Evolutionary conservation across 92 coral and sea anemone species (phyloP).

Genomic region (Epizoanthus ramosus): DNA sequence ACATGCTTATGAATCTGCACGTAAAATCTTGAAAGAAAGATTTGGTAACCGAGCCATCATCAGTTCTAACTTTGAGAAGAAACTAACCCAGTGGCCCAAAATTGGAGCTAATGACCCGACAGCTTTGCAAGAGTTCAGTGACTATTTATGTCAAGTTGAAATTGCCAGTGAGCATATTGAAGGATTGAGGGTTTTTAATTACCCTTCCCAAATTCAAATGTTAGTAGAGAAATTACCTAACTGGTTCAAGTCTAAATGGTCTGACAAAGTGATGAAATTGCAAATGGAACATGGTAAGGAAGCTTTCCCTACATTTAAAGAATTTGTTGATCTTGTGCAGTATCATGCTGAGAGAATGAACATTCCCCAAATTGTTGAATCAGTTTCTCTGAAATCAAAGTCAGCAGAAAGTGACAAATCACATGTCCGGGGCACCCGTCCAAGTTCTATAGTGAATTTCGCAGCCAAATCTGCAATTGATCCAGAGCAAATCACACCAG

Average conservation of each 20-base stretch:
- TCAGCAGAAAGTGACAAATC: too few species aligned
- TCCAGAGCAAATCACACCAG: too few species aligned
- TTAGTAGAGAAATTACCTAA: slow-evolving; percentile 33
- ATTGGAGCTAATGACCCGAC: slow-evolving; percentile 46
- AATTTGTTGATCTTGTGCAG: slow-evolving; percentile 34
- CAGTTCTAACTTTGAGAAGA: slow-evolving; percentile 59
- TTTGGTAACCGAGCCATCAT: slow-evolving; percentile 58
- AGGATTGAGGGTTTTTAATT: slow-evolving; percentile 59
- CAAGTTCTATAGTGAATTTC: too few species aligned
- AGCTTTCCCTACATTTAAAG: slow-evolving; percentile 41
- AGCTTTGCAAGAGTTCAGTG: slow-evolving; percentile 63
- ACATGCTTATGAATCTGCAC: slow-evolving; percentile 54
- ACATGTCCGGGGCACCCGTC: too few species aligned
- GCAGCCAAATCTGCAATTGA: too few species aligned
- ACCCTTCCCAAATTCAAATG: slow-evolving; percentile 36
- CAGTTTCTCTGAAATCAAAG: too few species aligned
- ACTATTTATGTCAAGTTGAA: slow-evolving; percentile 65
- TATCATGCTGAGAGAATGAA: slow-evolving; percentile 52
- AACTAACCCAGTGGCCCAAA: slow-evolving; percentile 59
- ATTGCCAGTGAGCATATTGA: slow-evolving; percentile 63
- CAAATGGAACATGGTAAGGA: slow-evolving; percentile 38
- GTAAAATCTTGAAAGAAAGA: slow-evolving; percentile 58
- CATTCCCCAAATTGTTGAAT: slow-evolving; percentile 54
- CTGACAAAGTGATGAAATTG: slow-evolving; percentile 41
- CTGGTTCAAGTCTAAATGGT: slow-evolving; percentile 40